A percentile compares a stretch with the other conserved stretches of the same genome.
phyloP scores from a whole-genome alignment of 2,113 vertebrate genomes.

The Notothenia rossii region DNA sequence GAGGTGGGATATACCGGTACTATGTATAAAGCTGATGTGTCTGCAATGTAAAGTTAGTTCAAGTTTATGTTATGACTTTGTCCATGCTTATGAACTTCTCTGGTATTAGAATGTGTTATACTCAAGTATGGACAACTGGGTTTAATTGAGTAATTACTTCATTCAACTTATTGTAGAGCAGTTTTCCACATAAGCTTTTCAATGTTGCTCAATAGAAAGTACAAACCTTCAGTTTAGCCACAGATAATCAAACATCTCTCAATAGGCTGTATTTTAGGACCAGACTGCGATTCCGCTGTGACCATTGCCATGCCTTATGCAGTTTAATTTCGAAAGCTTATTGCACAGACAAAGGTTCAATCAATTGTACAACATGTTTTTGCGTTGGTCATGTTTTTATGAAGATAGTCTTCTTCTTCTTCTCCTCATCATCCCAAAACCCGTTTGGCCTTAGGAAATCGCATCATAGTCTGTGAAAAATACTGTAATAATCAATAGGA shows the following conservation, averaged over 20 bases:
- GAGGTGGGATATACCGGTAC: too few relatives aligned
- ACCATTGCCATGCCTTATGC: not conserved
- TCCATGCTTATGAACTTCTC: too few relatives aligned
- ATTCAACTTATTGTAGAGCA: too few relatives aligned
- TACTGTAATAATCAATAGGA: constrained; percentile 58
- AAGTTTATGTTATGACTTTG: too few relatives aligned
- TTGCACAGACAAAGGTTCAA: constrained; percentile 7
- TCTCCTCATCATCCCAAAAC: constrained; percentile 4
- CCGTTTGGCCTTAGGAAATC: constrained; percentile 29
- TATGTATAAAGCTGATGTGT: too few relatives aligned
- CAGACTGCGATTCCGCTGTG: not conserved
- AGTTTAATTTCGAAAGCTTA: constrained; percentile 24
- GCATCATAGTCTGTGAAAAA: constrained; percentile 62
- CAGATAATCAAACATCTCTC: constrained; percentile 1
- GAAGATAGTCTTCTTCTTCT: not conserved
- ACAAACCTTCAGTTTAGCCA: not conserved
- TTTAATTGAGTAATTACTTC: too few relatives aligned
- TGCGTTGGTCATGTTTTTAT: not conserved
- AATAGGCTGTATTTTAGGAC: not conserved
- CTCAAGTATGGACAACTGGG: too few relatives aligned
- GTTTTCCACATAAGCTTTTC: not conserved
- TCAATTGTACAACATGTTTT: constrained; percentile 25
- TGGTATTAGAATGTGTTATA: too few relatives aligned
- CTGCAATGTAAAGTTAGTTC: too few relatives aligned
- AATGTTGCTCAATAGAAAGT: not conserved